phyloP scores from a whole-genome alignment of 2,797 vertebrate species.

The Ctenopoma multispine region DNA sequence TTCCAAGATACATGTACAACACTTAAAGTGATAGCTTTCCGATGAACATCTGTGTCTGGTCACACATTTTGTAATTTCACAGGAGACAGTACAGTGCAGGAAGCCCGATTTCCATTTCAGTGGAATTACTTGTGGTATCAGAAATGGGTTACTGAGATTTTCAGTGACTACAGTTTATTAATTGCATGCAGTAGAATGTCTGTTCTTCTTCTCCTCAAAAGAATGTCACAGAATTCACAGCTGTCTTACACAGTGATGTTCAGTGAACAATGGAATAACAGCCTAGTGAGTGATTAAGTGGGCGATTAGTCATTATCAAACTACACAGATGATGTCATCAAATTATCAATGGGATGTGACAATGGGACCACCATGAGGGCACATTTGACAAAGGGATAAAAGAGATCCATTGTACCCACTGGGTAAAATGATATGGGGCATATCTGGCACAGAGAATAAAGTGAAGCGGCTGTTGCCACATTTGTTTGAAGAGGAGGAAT shows the following conservation, averaged over 20 bases:
- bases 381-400: conserved; percentile 47
- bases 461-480: conserved; percentile 23
- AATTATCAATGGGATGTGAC: conserved; percentile 49
- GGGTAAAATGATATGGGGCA: conserved; percentile 28
- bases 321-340: conserved; percentile 60
- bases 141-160: conserved; percentile 39
- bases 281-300: conserved; percentile 55
- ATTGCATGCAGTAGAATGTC: conserved; percentile 34
- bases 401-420: conserved; percentile 40
- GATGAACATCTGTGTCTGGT: conserved; percentile 51
- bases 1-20: conserved; percentile 48
- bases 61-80: conserved; percentile 36
- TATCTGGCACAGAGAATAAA: conserved; percentile 14
- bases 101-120: conserved; percentile 59
- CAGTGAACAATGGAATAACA: conserved; percentile 52
- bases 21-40: conserved; percentile 61
- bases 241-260: conserved; percentile 26
- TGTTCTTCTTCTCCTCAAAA: conserved; percentile 22
- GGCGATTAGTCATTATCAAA: conserved; percentile 70
- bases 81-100: conserved; percentile 5
- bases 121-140: conserved; percentile 40
- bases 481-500: conserved; percentile 19
- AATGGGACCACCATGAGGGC: conserved; percentile 44
- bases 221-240: conserved; percentile 32
- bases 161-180: conserved; percentile 30